Base-by-base conservation (phyloP, 1,140 invertebrate species). In the Amyelois transitella region DNA sequence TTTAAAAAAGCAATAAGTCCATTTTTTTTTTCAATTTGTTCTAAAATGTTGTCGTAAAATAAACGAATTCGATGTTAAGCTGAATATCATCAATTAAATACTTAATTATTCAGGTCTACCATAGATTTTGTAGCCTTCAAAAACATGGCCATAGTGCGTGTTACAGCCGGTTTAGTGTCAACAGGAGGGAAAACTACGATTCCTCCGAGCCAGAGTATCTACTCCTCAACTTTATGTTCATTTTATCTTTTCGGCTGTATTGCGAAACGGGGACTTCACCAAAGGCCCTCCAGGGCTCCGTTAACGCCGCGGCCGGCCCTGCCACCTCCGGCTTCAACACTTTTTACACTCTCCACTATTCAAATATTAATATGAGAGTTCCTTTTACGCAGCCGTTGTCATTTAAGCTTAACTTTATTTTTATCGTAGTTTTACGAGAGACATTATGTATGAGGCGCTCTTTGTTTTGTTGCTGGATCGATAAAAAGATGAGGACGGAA, bases 181-280 rank as follows among this genome's bases (percentile, higher is more conserved):
- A 60, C 84, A 61, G 48, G 84, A 85, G 84, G 71, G n/a, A 67
- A 83, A 63, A 83, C 83, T 82, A 85, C 75, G 79, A 84, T 81
- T 83, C 80, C 78, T 82, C 73, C 62, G 77, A 77, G 80, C 78
- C 64, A 61, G 74, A 77, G 77, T 83, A 86, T 86, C 76, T 81
- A 68, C 76, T 78, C 64, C 80, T 85, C 77, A 85, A 87, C 75
- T 85, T 85, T 85, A 85, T 81, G 78, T 85, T 84, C 81, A 81
- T 87, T 87, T 87, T 87, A 87, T 87, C 81, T 84, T 83, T 86
- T 80, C 74, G 77, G 60, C 75, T 74, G 77, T 84, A 83, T 82
- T 84, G 75, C 79, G 75, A 82, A 71, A 62, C 73, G 69, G 83
- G 81, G 77, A 81, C 72, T 72, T 69, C 60, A 68, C 56, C 74